phyloP scores from a whole-genome alignment of 1,140 invertebrate genomes.

The Apis laboriosa region DNA sequence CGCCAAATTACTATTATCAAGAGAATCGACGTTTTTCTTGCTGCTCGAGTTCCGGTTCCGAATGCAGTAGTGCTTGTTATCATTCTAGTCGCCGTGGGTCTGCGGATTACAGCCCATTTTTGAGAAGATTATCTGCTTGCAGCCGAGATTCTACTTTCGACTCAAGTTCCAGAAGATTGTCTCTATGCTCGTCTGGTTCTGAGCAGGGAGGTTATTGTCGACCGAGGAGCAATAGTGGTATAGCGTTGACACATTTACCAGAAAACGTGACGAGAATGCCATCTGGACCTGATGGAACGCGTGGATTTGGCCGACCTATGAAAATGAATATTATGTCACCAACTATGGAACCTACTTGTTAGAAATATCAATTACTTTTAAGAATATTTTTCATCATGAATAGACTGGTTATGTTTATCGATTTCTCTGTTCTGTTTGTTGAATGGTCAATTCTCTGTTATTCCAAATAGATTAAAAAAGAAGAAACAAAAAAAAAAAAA shows the following conservation, averaged over 20 bases:
- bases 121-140: conserved; percentile 81
- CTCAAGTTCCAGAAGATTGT: conserved; percentile 68
- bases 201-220: conserved; percentile 71
- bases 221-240: conserved; percentile 82
- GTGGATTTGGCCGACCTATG: conserved; percentile 84
- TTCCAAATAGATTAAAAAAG: not conserved
- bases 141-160: conserved; percentile 80
- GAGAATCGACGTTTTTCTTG: conserved; percentile 75
- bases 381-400: not conserved
- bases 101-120: conserved; percentile 74
- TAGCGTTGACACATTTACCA: conserved; percentile 79
- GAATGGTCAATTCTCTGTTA: not conserved
- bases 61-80: conserved; percentile 68
- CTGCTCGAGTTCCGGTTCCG: conserved; percentile 73
- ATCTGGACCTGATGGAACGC: conserved; percentile 91
- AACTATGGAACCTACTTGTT: conserved; percentile 46
- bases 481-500: not conserved
- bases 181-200: conserved; percentile 73
- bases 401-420: not conserved
- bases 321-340: conserved; percentile 58
- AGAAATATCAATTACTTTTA: not conserved
- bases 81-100: conserved; percentile 71
- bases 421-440: not conserved
- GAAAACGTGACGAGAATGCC: conserved; percentile 90
- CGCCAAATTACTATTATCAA: conserved; percentile 69